Evolutionary conservation across 1,140 invertebrate genomes (phyloP), one percentile per base, ranked within the genome.

Genomic region (Dendrolimus punctatus): DNA sequence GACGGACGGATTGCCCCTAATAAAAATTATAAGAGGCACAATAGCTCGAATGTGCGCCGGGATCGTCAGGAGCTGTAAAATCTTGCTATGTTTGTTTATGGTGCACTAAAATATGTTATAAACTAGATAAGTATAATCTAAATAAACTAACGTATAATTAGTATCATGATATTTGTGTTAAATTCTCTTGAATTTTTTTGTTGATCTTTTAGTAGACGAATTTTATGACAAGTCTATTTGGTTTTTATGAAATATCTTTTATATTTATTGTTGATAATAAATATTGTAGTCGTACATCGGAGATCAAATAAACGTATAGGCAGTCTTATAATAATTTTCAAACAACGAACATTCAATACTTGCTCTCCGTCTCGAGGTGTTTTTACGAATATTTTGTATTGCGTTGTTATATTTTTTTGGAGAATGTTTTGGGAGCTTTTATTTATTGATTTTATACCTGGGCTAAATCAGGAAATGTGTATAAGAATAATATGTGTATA

Each of bases 1-100:
- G 76, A 53, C 70, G 74, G 82, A 84, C 80, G 82, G 80, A 86
- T 86, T 83, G 80, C 80, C 79, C 75, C 80, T 81, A 84, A 84
- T 86, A 86, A 86, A 86, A 85, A 85, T 85, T 85, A 85, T 85
- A 85, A 85, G 74, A 81, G 73, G 80, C 82, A 85, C 82, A 85
- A 85, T 84, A 76, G 73, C 51, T 73, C 74, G 72, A 73, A 82
- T 81, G 82, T 77, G 82, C 67, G 74, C 60, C 72, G 76, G 53
- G 76, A 68, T 69, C 76, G 79, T 68, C 79, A 75, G 80, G 76
- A 80, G 80, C 78, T 72, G 74, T 85, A 85, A 85, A 85, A 75
- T 80, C 74, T 80, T 65, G 76, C 80, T 80, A 79, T 85, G 82
- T 85, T 85, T 84, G 82, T 85, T 85, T 85, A 85, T 81, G 79